phyloP scores from a whole-genome alignment of 2,888 invertebrate genomes.

The Drosophila stalkeri region DNA sequence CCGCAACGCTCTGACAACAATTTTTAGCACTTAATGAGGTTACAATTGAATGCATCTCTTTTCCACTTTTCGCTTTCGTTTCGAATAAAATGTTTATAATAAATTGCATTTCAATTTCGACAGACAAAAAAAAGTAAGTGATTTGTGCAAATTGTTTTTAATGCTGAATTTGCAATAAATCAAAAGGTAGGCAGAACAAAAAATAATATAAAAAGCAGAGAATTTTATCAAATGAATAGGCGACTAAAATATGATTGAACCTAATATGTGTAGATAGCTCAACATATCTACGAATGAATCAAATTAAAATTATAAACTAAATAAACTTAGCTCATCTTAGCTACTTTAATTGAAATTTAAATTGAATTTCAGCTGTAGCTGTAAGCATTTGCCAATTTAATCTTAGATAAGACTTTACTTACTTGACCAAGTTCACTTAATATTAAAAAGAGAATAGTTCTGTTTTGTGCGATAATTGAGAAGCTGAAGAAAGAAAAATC shows the following conservation, averaged over 20 bases:
- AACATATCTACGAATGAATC: too few species aligned
- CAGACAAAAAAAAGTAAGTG: constrained; percentile 48
- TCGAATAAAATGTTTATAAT: constrained; percentile 45
- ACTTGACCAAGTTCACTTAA: too few species aligned
- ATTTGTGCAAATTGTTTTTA: constrained; percentile 57
- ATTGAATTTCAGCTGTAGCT: too few species aligned
- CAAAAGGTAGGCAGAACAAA: constrained; percentile 27
- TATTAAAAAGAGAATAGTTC: too few species aligned
- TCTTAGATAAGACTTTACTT: too few species aligned
- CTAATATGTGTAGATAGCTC: neutral
- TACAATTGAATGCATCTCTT: constrained; percentile 47
- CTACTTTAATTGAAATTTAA: too few species aligned
- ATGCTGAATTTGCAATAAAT: constrained; percentile 68
- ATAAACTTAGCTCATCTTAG: too few species aligned
- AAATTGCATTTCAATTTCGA: constrained; percentile 69
- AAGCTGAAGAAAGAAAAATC: neutral
- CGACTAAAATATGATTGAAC: constrained; percentile 24
- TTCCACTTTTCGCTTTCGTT: constrained; percentile 14
- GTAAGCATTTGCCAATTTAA: too few species aligned
- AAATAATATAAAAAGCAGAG: constrained; percentile 16
- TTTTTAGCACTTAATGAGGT: constrained; percentile 65
- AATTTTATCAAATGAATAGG: constrained; percentile 2
- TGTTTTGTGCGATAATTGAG: neutral
- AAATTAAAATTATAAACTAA: too few species aligned
- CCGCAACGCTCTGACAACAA: constrained; percentile 52